phyloP scores from a whole-genome alignment of 1,140 invertebrate species.

The Macrosteles quadrilineatus region DNA sequence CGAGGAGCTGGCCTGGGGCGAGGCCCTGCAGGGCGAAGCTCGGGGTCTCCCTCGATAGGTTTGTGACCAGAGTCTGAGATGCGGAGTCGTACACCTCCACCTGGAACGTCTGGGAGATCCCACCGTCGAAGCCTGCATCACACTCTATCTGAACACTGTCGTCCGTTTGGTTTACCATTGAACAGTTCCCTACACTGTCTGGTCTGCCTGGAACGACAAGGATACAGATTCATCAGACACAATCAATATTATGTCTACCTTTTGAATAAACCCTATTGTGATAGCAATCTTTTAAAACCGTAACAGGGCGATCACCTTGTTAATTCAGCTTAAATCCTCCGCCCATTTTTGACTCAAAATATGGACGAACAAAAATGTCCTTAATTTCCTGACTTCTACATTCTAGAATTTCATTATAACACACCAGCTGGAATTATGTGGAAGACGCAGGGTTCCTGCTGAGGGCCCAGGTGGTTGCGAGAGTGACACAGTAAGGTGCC shows the following conservation, averaged over 20 bases:
- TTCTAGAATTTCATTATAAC: too few relatives aligned
- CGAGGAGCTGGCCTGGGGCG: constrained; percentile 66
- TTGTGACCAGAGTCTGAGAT: constrained; percentile 55
- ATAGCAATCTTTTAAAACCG: too few relatives aligned
- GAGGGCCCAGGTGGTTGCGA: constrained; percentile 64
- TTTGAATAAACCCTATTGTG: too few relatives aligned
- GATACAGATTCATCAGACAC: not conserved
- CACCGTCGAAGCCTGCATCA: constrained; percentile 63
- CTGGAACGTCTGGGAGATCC: constrained; percentile 70
- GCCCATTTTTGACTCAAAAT: too few relatives aligned
- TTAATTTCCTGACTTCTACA: too few relatives aligned
- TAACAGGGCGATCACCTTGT: too few relatives aligned
- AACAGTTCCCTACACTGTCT: constrained; percentile 61
- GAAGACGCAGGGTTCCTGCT: constrained; percentile 68
- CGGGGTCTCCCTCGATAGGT: constrained; percentile 57
- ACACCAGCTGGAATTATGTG: constrained; percentile 70
- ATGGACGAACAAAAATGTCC: too few relatives aligned
- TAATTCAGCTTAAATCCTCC: too few relatives aligned
- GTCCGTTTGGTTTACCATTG: constrained; percentile 79
- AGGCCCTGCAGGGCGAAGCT: constrained; percentile 64
- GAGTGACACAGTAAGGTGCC: constrained; percentile 71
- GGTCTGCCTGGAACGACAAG: constrained; percentile 57
- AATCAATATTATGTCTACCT: too few relatives aligned
- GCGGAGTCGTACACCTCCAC: constrained; percentile 66
- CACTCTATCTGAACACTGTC: constrained; percentile 68